A percentile compares a stretch with the other conserved stretches of the same genome.
phyloP scores from a whole-genome alignment of 1,140 invertebrate species.

The Drosophila novamexicana region DNA sequence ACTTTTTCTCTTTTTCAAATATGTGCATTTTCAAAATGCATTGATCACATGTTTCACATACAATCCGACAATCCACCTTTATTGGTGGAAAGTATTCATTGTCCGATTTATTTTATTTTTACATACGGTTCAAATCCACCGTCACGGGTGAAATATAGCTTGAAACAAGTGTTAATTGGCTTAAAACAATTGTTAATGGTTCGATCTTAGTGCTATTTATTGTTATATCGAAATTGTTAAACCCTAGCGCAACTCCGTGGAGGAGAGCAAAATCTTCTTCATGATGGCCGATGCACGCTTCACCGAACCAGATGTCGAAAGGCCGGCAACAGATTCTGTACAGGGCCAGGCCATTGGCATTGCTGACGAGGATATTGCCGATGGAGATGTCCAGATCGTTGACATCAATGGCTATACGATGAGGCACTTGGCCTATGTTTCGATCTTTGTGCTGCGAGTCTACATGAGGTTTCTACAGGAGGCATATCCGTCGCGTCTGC shows the following conservation, averaged over 20 bases:
- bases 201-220: no score
- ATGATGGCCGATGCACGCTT: constrained; percentile 89
- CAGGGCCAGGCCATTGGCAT: not conserved
- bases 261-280: constrained; percentile 88
- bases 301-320: constrained; percentile 76
- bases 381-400: constrained; percentile 89
- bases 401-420: constrained; percentile 87
- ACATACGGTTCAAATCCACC: no score
- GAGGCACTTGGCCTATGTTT: constrained; percentile 87
- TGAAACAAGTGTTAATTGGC: no score
- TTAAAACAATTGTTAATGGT: no score
- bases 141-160: no score
- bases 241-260: constrained; percentile 86
- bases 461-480: constrained; percentile 86
- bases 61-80: no score
- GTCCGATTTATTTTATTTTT: no score
- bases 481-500: constrained; percentile 90
- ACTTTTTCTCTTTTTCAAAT: not conserved
- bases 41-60: no score
- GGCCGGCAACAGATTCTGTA: not conserved
- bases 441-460: constrained; percentile 85
- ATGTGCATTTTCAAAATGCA: no score
- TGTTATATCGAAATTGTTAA: not conserved
- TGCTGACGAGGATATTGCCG: constrained; percentile 60
- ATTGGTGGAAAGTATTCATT: no score